Base-by-base conservation (phyloP, 2,113 vertebrate species). In the Lethenteron camtschaticum region DNA sequence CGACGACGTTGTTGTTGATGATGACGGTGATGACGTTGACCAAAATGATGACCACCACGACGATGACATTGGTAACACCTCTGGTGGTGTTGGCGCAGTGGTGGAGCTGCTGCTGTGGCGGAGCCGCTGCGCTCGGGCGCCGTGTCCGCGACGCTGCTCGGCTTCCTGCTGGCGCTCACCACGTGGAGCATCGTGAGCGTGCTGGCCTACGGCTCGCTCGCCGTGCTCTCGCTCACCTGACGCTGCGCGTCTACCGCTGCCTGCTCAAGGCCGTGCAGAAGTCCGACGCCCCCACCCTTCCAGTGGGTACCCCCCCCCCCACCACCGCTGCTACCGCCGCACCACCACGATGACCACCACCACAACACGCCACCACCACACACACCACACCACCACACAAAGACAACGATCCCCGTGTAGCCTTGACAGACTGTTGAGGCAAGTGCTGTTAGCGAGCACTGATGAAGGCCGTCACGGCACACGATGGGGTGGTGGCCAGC, bases 41-140 rank as follows among this genome's bases (percentile, higher is more conserved):
- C 41, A 41, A 41, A 41, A 41, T 41, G 41, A 41, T 6, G 41
- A 4, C 41, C 41, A 41, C 41, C 41, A 41, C 41, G 41, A 41
- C 4, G 4, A 41, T 4, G 41, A 41, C 16, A 18, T 18, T 41
- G 41, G 41, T 41, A 41, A 41, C 41, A 41, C 41, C 41, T 41
- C 41, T 1, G 41, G 41, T 41, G 41, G 41, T 41, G 4, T 9
- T 10, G 10, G 14, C 60, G 9, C 10, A 66, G 60, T 66, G 60
- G 60, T 16, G 20, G 60, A 66, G 9, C 60, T 66, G 60, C 60
- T 66, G 14, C 20, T 16, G n/a, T 66, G 60, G 60, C 60, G 60
- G 60, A 66, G n/a, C 60, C 60, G 14, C 60, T n/a, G 60, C 60
- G 60, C 60, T 66, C 60, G 60, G 60, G 60, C 8, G 60, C 60